Base-by-base conservation (phyloP, 2,797 vertebrate species). In the Crenichthys baileyi region DNA sequence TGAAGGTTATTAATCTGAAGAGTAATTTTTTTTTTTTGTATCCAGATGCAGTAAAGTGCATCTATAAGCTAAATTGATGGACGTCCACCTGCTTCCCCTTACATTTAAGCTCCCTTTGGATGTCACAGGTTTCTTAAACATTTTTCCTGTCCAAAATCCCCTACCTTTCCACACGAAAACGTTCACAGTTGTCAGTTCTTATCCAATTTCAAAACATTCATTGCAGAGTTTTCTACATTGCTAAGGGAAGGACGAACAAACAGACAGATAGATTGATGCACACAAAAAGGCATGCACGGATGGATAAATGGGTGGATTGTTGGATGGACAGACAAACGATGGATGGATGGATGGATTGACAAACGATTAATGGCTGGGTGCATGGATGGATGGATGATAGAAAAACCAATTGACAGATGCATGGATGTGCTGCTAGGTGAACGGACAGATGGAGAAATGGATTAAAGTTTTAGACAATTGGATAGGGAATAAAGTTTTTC, bases 11-110 rank as follows among this genome's bases (percentile, higher is more conserved):
- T 73, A 73, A 78, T 78, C 75, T 68, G 76, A 11, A 53, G 46
- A 9, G 50, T 48, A 60, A 51, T 85, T 86, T 82, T 90, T 86
- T 82, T 90, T 83, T 87, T 85, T 77, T 84, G 41, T 72, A 74
- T 22, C 39, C 81, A 86, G 76, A 86, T 86, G 73, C 79, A 77
- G 70, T 74, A 86, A 89, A 88, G 79, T 71, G 76, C 76, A 86
- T 73, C 88, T 87, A 68, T 83, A 50, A 87, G 87, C 88, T 80
- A 83, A 77, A 79, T 70, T 79, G 71, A 18, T 79, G 75, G 76
- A 90, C 89, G 89, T 86, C 77, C 75, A 85, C 78, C 70, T 71
- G 58, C 56, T 61, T 85, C 1, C 1, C 8, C 8, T 20, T 9
- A 8, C 13, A 18, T 51, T 51, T 51, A 18, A 51, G 50, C 13